These are phyloP conservation scores for Phoebastria nigripes DNA, from an alignment of 2,797 vertebrate genomes.

Conservation along the genomic window DNA sequence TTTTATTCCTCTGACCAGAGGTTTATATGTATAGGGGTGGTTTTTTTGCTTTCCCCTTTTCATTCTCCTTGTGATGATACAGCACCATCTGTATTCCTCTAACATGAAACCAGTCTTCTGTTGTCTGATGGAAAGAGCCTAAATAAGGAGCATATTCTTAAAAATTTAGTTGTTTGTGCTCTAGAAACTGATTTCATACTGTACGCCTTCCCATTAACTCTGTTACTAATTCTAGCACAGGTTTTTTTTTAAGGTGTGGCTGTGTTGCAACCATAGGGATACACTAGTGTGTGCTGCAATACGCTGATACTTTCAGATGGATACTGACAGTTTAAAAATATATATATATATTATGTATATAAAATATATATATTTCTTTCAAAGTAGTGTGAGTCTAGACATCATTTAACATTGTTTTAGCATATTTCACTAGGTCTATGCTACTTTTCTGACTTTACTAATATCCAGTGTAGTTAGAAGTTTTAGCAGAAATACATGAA, in stretches of 20 bases:
- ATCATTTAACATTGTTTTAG: not conserved
- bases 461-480: not conserved
- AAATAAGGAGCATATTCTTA: not conserved
- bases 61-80: not conserved
- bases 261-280: not conserved
- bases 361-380: not conserved
- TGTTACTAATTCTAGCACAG: not conserved
- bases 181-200: not conserved
- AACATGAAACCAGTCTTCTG: not conserved
- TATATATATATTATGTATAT: not conserved
- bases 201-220: not conserved
- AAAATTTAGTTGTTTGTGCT: not conserved
- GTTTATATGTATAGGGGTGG: not conserved
- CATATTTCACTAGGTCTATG: not conserved
- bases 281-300: not conserved
- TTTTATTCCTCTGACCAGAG: not conserved
- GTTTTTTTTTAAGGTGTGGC: not conserved
- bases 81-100: not conserved
- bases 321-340: not conserved
- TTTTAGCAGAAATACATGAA: not conserved
- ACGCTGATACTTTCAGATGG: not conserved
- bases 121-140: not conserved
- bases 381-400: not conserved
- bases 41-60: not conserved
- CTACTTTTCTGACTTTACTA: not conserved